Conservation (phyloP, 2,888 invertebrate genomes). For the Galerucella pusilla region DNA sequence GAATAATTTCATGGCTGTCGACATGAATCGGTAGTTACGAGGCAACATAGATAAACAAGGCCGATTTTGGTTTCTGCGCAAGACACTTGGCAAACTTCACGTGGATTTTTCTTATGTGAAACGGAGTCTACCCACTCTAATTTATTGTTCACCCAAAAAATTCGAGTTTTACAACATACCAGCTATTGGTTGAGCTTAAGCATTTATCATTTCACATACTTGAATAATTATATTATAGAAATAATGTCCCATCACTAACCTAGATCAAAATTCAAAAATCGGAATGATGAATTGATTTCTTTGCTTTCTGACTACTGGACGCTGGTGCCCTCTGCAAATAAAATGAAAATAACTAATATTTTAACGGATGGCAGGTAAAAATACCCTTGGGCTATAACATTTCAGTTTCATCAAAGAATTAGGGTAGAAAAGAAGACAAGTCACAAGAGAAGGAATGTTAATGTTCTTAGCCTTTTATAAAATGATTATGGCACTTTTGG, state of each 20-base stretch:
- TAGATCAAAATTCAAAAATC: neutral
- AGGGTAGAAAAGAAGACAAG: constrained; percentile 10
- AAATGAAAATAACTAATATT: constrained; percentile 12
- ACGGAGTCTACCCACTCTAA: too few species aligned
- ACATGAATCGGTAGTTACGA: too few species aligned
- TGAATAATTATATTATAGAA: too few species aligned
- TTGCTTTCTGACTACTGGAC: neutral
- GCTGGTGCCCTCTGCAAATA: constrained; percentile 24
- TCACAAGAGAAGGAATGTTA: constrained; percentile 27
- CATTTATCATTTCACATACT: too few species aligned
- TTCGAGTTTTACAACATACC: too few species aligned
- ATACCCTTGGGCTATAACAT: constrained; percentile 20
- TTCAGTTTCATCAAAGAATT: constrained; percentile 30
- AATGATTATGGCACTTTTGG: constrained; percentile 15
- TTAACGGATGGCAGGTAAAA: constrained; percentile 29
- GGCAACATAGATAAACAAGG: too few species aligned
- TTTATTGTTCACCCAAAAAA: too few species aligned
- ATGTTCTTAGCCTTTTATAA: constrained; percentile 26
- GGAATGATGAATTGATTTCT: neutral
- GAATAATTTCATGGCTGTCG: too few species aligned
- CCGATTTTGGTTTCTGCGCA: too few species aligned
- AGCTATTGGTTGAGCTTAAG: too few species aligned
- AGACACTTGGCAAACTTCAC: too few species aligned
- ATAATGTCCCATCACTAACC: neutral
- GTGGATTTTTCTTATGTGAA: too few species aligned